Conservation (phyloP, 2,888 invertebrate genomes). For the Heliconius cydno region DNA sequence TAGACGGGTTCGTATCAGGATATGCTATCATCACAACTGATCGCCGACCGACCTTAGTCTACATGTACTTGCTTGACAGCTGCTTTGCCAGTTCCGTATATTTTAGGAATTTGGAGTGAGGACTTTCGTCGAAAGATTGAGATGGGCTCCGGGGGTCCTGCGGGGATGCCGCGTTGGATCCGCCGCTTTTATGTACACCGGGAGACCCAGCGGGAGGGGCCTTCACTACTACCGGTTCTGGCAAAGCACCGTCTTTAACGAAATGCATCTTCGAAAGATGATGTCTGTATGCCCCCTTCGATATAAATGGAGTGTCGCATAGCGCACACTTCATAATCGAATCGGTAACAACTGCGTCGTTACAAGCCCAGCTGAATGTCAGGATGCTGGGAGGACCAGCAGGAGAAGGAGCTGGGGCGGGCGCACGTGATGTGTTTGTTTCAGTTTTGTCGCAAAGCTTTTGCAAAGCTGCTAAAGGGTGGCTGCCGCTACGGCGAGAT, state of each 20-base stretch:
- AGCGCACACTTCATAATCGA: conserved; percentile 97
- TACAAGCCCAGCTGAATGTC: conserved; percentile 97
- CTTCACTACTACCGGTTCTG: conserved; percentile 88
- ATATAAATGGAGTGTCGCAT: conserved; percentile 97
- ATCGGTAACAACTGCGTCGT: conserved; percentile 94
- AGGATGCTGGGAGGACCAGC: conserved; percentile 92
- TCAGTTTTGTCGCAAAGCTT: conserved; percentile 98
- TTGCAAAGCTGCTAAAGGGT: conserved; percentile 96
- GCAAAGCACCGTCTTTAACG: conserved; percentile 94
- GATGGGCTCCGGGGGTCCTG: conserved; percentile 84
- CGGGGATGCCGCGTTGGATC: conserved; percentile 77
- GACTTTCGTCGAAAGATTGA: conserved; percentile 92
- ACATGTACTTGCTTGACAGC: conserved; percentile 98
- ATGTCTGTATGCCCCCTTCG: conserved; percentile 98
- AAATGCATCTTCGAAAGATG: conserved; percentile 98
- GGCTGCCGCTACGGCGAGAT: conserved; percentile 88
- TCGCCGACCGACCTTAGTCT: conserved; percentile 76
- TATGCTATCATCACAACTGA: conserved; percentile 90
- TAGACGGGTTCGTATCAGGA: conserved; percentile 85
- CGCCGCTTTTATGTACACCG: conserved; percentile 71
- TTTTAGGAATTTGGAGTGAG: conserved; percentile 98
- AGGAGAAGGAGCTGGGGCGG: conserved; percentile 80
- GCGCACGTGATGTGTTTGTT: conserved; percentile 85
- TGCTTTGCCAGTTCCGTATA: conserved; percentile 99
- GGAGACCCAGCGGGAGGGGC: conserved; percentile 78